Conservation (phyloP, 2,888 invertebrate species). For the Polyommatus icarus region DNA sequence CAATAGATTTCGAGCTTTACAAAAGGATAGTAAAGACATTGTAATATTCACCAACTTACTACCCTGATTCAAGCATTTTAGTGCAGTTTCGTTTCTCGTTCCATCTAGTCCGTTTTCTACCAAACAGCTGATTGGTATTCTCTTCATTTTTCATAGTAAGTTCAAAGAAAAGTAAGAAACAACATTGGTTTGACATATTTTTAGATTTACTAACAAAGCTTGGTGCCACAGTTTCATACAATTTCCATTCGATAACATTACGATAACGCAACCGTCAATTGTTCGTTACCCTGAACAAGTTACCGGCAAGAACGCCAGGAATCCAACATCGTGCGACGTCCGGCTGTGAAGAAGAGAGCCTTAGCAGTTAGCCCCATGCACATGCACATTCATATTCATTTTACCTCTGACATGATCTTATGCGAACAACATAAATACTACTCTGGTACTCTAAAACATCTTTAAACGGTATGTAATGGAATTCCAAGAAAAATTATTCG, state of each 20-base stretch:
- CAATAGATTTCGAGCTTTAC: neutral
- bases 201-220: neutral
- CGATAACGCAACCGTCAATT: neutral
- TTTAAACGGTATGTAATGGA: neutral
- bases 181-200: too few species aligned
- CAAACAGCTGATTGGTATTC: too few species aligned
- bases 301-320: neutral
- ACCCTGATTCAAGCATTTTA: too few species aligned
- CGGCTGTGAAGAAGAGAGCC: neutral
- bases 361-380: neutral
- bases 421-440: neutral
- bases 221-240: neutral
- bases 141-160: too few species aligned
- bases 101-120: neutral
- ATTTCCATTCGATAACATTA: neutral
- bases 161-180: too few species aligned
- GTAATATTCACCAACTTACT: neutral
- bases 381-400: neutral
- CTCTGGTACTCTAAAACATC: neutral
- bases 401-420: neutral
- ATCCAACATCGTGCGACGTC: constrained; percentile 8
- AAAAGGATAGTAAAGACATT: neutral
- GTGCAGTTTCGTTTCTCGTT: too few species aligned
- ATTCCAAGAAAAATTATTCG: neutral
- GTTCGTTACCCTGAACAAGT: neutral